phyloP scores from a whole-genome alignment of 2,113 vertebrate species.

The Pionites leucogaster region DNA sequence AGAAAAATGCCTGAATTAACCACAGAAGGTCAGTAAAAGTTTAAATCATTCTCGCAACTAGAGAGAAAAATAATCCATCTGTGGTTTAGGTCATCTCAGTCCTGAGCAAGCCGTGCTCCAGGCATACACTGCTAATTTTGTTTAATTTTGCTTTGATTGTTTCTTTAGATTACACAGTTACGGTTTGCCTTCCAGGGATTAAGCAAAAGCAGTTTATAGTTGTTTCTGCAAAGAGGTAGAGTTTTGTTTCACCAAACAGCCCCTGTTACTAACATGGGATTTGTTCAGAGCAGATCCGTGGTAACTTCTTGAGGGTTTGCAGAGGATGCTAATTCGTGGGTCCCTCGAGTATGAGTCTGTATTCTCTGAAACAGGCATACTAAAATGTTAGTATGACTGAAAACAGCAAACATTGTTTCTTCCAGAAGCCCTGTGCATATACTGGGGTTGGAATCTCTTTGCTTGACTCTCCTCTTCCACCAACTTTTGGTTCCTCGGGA shows the following conservation, averaged over 20 bases:
- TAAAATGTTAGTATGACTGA: neutral
- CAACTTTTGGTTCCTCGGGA: neutral
- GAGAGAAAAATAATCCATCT: conserved; percentile 4
- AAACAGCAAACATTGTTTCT: neutral
- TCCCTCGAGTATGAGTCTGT: neutral
- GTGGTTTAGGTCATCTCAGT: conserved; percentile 8
- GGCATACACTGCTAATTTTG: neutral
- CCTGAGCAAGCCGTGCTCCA: neutral
- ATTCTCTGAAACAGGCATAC: neutral
- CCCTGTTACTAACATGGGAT: neutral
- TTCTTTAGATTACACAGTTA: conserved; percentile 29
- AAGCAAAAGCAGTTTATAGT: neutral
- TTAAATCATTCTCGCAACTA: conserved; percentile 8
- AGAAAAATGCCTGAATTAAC: conserved; percentile 12
- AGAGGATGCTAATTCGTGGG: neutral
- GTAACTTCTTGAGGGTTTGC: neutral
- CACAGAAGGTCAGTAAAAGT: conserved; percentile 17
- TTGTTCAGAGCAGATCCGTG: neutral
- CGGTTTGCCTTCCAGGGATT: conserved; percentile 22
- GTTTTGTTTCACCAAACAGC: neutral
- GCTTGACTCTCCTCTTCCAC: neutral
- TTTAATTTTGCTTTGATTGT: conserved; percentile 47
- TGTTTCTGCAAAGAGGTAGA: neutral
- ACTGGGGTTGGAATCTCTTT: neutral
- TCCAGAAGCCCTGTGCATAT: neutral